Percentiles rank a stretch among this genome's conserved stretches.
Evolutionary conservation across 2,797 vertebrate genomes (phyloP).

Genomic region (Thunnus albacares): DNA sequence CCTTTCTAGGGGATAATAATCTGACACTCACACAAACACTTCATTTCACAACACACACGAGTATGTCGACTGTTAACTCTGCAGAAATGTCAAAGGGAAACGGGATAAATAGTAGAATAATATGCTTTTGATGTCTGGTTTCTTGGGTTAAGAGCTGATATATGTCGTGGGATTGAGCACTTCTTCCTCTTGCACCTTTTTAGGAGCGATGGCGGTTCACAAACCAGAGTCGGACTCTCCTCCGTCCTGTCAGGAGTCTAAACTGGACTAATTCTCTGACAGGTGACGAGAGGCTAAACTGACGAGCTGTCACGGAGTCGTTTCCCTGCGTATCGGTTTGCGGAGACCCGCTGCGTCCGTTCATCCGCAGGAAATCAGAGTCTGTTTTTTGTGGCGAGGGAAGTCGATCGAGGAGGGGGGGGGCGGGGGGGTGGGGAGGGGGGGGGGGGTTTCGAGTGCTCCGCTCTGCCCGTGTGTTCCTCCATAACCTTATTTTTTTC

Average conservation of each 20-base stretch:
- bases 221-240: conserved; percentile 9
- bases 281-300: conserved; percentile 63
- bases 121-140: background rate
- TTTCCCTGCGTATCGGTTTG: conserved; percentile 62
- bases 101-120: background rate
- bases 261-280: conserved; percentile 61
- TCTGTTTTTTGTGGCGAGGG: conserved; percentile 41
- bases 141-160: background rate
- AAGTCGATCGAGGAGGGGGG: background rate
- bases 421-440: too few relatives aligned
- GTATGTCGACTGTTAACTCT: background rate
- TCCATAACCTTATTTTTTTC: conserved; percentile 25
- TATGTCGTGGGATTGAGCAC: background rate
- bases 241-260: conserved; percentile 59
- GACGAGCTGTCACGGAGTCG: conserved; percentile 59
- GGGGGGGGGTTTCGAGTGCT: background rate
- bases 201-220: too few relatives aligned
- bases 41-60: background rate
- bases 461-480: background rate
- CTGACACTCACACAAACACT: conserved; percentile 1
- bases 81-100: background rate
- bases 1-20: background rate
- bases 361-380: conserved; percentile 59
- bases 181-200: too few relatives aligned
- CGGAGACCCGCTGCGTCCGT: conserved; percentile 38